A percentile compares a stretch with the other conserved stretches of the same genome.
Conservation (phyloP, 1,140 invertebrate genomes). For the Zeugodacus cucurbitae region DNA sequence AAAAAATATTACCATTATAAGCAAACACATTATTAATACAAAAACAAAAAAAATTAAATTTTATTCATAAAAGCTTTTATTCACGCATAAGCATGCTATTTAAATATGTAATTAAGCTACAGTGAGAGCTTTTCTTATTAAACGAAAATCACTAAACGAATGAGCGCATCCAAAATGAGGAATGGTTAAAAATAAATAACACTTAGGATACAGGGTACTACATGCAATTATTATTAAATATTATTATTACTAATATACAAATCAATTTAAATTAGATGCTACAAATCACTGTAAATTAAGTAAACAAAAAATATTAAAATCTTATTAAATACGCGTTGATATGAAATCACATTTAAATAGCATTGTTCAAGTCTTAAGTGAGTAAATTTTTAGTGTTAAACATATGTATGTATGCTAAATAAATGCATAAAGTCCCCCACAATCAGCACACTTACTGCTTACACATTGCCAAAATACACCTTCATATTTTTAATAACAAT, state of each 20-base stretch:
- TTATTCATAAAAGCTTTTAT: neutral
- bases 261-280: neutral
- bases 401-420: neutral
- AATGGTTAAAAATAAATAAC: slow-evolving; percentile 43
- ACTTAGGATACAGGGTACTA: slow-evolving; percentile 66
- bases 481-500: neutral
- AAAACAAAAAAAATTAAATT: neutral
- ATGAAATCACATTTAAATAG: neutral
- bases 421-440: neutral
- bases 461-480: neutral
- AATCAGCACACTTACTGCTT: neutral
- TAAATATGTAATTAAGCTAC: neutral
- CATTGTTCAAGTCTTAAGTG: neutral
- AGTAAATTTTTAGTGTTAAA: neutral
- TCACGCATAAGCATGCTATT: neutral
- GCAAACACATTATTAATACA: neutral
- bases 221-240: slow-evolving; percentile 59
- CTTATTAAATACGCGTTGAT: slow-evolving; percentile 4
- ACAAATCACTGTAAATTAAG: slow-evolving; percentile 12
- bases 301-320: neutral
- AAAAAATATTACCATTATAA: neutral
- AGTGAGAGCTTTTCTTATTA: slow-evolving; percentile 7
- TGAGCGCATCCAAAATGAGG: neutral
- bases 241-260: slow-evolving; percentile 23
- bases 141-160: neutral